Percentiles rank a stretch among this genome's conserved stretches.
Evolutionary conservation across 2,888 invertebrate genomes (phyloP).

Genomic region (Cephus pygmeus): DNA sequence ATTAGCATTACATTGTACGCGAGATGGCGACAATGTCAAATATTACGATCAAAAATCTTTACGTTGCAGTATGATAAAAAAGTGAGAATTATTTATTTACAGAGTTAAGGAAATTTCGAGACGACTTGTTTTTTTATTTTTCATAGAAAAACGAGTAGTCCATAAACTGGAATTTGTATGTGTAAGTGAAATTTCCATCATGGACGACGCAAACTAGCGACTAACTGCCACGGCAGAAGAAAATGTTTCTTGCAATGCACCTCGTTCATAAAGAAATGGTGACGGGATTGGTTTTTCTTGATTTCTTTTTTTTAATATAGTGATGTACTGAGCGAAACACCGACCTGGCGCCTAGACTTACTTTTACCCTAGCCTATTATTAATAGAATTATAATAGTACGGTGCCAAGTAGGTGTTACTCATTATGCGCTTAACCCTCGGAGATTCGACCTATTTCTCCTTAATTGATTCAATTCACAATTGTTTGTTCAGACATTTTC

Average conservation of each 20-base stretch:
- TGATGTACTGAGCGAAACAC: constrained; percentile 30
- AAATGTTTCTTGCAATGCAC: not conserved
- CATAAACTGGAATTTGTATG: not conserved
- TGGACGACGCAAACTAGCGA: not conserved
- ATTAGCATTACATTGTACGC: not conserved
- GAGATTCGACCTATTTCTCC: constrained; percentile 5
- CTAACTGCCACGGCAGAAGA: not conserved
- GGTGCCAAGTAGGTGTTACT: constrained; percentile 43
- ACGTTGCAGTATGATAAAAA: not conserved
- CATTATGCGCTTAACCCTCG: constrained; percentile 24
- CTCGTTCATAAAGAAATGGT: constrained; percentile 3
- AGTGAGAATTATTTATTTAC: not conserved
- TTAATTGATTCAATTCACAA: constrained; percentile 7
- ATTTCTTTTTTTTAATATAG: not conserved
- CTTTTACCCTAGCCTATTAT: constrained; percentile 43
- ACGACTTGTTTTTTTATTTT: not conserved
- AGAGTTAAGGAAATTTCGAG: not conserved
- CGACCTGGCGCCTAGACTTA: constrained; percentile 36
- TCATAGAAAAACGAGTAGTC: not conserved
- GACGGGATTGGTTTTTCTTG: constrained; percentile 2
- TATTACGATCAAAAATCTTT: not conserved
- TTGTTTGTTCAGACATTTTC: constrained; percentile 21
- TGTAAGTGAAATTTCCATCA: not conserved
- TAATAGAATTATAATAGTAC: constrained; percentile 46
- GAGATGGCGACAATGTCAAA: not conserved